These are phyloP conservation scores for Thecophora atra DNA, from an alignment of 2,888 invertebrate species.

Conservation along the genomic window DNA sequence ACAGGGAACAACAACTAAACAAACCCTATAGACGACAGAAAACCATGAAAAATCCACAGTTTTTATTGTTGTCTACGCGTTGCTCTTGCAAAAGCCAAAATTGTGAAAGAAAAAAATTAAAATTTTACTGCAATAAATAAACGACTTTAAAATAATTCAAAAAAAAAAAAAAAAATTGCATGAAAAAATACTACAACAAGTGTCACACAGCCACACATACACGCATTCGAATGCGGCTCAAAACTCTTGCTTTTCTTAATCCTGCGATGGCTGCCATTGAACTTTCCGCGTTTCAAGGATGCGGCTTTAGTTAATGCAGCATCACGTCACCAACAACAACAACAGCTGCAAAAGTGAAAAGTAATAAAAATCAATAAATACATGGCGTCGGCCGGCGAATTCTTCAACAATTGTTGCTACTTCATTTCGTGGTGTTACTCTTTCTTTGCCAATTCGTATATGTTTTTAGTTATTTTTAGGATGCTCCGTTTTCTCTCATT, in stretches of 20 bases:
- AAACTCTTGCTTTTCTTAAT: slow-evolving; percentile 21
- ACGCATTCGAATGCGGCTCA: too few relatives aligned
- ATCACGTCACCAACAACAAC: slow-evolving; percentile 13
- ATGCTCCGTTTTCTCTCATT: not conserved
- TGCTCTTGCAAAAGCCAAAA: slow-evolving; percentile 20
- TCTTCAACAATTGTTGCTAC: not conserved
- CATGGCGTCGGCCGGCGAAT: slow-evolving; percentile 27
- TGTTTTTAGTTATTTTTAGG: not conserved
- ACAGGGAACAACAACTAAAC: not conserved
- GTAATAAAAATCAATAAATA: slow-evolving; percentile 32
- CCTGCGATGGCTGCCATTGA: not conserved
- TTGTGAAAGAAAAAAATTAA: not conserved
- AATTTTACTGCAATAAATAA: not conserved
- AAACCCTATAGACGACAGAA: not conserved
- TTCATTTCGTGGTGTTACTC: not conserved
- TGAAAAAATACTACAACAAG: not conserved
- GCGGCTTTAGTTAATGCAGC: slow-evolving; percentile 43
- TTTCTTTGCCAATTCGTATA: not conserved
- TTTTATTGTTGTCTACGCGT: not conserved
- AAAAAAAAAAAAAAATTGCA: not conserved
- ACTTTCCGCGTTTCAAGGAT: not conserved
- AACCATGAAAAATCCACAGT: not conserved
- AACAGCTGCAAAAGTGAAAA: not conserved
- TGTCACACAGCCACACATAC: not conserved
- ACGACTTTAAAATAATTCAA: not conserved